Conservation (phyloP, 2,888 invertebrate genomes). For the Chloromyia formosa region DNA sequence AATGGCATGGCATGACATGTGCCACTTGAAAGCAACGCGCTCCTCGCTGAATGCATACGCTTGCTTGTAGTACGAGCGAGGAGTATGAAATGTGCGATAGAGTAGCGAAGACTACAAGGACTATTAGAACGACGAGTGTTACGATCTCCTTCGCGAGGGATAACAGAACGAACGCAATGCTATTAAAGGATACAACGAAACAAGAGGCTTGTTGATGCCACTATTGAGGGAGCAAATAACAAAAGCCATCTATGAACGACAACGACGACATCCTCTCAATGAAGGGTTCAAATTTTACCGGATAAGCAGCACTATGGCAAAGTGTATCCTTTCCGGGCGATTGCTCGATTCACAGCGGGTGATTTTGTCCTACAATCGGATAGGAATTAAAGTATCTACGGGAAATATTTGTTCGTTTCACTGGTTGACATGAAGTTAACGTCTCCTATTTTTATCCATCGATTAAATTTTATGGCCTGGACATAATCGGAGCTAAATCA, state of each 20-base stretch:
- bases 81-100: slow-evolving; percentile 17
- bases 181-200: background rate
- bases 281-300: slow-evolving; percentile 26
- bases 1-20: slow-evolving; percentile 42
- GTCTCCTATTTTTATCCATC: too few species aligned
- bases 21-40: slow-evolving; percentile 28
- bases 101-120: slow-evolving; percentile 11
- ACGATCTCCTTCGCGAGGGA: slow-evolving; percentile 5
- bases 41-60: background rate
- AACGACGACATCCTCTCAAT: background rate
- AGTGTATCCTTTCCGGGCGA: background rate
- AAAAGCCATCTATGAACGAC: background rate
- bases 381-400: background rate
- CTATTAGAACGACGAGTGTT: slow-evolving; percentile 30
- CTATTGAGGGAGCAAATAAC: slow-evolving; percentile 34
- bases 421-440: too few species aligned
- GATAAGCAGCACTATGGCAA: background rate
- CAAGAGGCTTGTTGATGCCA: slow-evolving; percentile 42
- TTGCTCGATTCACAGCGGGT: slow-evolving; percentile 6
- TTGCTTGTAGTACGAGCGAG: background rate
- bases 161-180: background rate
- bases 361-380: background rate
- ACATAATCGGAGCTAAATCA: too few species aligned
- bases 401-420: slow-evolving; percentile 5
- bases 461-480: too few species aligned